phyloP scores from a whole-genome alignment of 2,888 invertebrate genomes.

The Oscheius myriophilus region DNA sequence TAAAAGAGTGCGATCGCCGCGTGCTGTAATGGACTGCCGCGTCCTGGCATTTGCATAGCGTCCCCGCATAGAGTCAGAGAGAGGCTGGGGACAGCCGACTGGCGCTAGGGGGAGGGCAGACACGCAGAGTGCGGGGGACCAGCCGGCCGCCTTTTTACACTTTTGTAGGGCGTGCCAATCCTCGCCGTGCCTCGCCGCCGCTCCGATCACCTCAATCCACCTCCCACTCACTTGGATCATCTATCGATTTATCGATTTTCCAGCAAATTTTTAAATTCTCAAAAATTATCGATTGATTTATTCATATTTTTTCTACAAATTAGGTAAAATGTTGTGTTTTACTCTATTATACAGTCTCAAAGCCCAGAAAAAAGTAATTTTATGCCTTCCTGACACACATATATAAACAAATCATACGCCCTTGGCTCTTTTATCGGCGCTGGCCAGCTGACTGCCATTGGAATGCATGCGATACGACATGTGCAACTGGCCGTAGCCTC shows the following conservation, averaged over 20 bases:
- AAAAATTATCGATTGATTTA: neutral
- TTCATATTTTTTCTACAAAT: neutral
- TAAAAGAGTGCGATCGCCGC: constrained; percentile 15
- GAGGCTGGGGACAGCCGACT: constrained; percentile 26
- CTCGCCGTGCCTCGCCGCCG: constrained; percentile 27
- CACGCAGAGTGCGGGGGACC: constrained; percentile 33
- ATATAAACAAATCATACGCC: no score
- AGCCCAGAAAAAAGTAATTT: no score
- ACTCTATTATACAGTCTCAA: no score
- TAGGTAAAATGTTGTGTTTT: neutral
- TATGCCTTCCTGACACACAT: no score
- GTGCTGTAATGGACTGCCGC: constrained; percentile 28
- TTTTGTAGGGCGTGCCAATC: constrained; percentile 31
- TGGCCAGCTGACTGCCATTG: no score
- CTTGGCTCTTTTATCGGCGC: no score
- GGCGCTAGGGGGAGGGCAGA: constrained; percentile 13
- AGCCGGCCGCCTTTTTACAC: constrained; percentile 32
- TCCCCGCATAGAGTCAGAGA: constrained; percentile 17
- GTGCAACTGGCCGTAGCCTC: no score
- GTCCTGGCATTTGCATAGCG: constrained; percentile 24
- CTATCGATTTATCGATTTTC: constrained; percentile 25
- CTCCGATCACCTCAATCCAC: constrained; percentile 20
- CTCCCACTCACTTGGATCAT: neutral
- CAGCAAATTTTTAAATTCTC: neutral
- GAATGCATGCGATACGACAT: no score